phyloP scores from a whole-genome alignment of 1,140 invertebrate species.

The Philotrypesis tridentata region DNA sequence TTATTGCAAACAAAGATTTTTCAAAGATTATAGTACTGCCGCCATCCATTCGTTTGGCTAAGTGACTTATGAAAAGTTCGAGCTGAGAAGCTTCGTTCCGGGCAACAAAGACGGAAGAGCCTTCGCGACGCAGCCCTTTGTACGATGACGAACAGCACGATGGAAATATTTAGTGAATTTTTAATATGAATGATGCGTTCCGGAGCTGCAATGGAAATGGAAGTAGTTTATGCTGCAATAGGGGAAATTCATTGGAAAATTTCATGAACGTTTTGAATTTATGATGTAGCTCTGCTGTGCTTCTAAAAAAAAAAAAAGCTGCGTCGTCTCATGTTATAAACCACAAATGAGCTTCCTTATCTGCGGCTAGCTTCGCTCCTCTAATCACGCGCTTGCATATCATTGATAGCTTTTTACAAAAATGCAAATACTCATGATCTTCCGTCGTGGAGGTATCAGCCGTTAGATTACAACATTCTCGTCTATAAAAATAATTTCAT shows the following conservation, averaged over 20 bases:
- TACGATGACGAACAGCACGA: neutral
- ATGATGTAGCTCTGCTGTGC: no score
- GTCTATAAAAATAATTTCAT: no score
- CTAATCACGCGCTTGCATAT: slow-evolving; percentile 31
- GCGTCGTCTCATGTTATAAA: neutral
- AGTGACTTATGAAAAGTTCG: neutral
- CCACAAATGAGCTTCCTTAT: slow-evolving; percentile 25
- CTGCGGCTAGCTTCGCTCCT: neutral
- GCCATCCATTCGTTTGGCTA: neutral
- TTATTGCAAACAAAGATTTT: no score
- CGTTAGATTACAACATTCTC: no score
- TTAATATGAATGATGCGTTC: neutral
- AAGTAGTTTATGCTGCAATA: no score
- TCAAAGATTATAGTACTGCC: neutral
- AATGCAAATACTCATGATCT: neutral
- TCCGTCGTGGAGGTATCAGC: no score
- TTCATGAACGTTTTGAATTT: neutral
- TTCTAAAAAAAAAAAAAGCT: no score
- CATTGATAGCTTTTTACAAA: slow-evolving; percentile 11
- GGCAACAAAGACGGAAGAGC: neutral
- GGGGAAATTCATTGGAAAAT: no score
- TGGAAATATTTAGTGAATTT: neutral
- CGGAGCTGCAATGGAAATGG: neutral
- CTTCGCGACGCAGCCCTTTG: neutral
- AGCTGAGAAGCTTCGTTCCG: neutral